Evolutionary conservation across 2,113 vertebrate genomes (phyloP).

Genomic region (Oncorhynchus kisutch): DNA sequence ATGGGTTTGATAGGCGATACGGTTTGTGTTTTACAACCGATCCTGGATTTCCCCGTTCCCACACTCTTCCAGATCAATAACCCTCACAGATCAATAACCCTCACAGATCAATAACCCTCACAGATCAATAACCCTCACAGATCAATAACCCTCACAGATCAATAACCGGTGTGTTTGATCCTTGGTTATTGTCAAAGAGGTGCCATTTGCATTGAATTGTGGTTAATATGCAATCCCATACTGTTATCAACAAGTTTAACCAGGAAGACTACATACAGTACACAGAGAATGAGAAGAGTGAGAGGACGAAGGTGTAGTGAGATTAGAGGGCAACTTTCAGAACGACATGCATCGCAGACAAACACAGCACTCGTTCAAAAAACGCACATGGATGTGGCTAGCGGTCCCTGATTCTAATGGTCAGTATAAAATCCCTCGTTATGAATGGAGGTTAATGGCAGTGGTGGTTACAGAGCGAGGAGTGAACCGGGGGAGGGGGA

Average conservation of each 20-base stretch:
- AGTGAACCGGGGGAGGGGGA: constrained; percentile 37
- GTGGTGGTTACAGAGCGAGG: constrained; percentile 5
- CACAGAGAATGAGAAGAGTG: constrained; percentile 4
- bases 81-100: neutral
- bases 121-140: no score
- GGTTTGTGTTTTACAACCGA: no score
- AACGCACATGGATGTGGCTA: neutral
- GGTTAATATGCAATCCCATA: neutral
- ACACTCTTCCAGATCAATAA: neutral
- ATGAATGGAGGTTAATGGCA: neutral
- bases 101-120: neutral
- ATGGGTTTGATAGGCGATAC: neutral
- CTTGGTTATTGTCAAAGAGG: neutral
- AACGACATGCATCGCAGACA: constrained; percentile 11
- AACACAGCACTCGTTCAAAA: neutral
- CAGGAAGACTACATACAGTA: neutral
- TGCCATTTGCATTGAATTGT: neutral
- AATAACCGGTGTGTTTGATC: neutral
- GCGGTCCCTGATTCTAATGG: neutral
- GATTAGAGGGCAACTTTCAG: constrained; percentile 7
- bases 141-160: neutral
- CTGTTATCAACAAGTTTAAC: neutral
- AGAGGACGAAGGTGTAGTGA: constrained; percentile 6
- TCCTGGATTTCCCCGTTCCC: neutral
- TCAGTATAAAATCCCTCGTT: neutral